Percentiles rank a stretch among this genome's conserved stretches.
Conservation (phyloP, 2,113 vertebrate species). For the Crocuta crocuta region DNA sequence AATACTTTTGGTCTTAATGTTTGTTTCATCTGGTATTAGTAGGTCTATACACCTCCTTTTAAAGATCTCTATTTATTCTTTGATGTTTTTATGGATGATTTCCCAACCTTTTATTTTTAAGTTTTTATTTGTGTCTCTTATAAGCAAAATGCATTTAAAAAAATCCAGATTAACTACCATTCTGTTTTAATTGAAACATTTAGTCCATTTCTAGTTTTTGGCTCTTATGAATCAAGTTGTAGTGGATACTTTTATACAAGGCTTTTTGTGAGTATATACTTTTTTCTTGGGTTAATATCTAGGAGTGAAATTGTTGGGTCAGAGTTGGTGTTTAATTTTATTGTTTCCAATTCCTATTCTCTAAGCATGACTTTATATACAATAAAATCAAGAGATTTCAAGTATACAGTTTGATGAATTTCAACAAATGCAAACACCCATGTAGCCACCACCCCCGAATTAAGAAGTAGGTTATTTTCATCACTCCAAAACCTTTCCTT, state of each 20-base stretch:
- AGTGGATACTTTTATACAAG: neutral
- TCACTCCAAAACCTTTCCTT: neutral
- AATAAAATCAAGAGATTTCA: neutral
- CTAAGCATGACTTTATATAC: neutral
- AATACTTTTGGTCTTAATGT: neutral
- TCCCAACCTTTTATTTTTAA: neutral
- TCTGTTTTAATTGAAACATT: conserved; percentile 39
- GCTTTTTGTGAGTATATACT: neutral
- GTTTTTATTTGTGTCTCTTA: conserved; percentile 2
- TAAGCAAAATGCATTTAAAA: neutral
- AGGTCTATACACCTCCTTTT: neutral
- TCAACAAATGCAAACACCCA: neutral
- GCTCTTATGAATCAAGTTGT: neutral
- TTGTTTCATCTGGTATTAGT: neutral
- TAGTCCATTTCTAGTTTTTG: neutral
- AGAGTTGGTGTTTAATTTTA: neutral
- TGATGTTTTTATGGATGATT: neutral
- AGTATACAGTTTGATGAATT: neutral
- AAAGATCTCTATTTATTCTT: neutral
- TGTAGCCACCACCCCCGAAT: neutral
- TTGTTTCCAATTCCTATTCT: neutral
- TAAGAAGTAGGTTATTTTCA: neutral
- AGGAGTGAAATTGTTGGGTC: neutral
- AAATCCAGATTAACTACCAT: neutral
- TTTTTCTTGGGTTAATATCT: neutral